These are phyloP conservation scores for Drosophila lacertosa DNA, from an alignment of 1,140 invertebrate species.

Conservation along the genomic window DNA sequence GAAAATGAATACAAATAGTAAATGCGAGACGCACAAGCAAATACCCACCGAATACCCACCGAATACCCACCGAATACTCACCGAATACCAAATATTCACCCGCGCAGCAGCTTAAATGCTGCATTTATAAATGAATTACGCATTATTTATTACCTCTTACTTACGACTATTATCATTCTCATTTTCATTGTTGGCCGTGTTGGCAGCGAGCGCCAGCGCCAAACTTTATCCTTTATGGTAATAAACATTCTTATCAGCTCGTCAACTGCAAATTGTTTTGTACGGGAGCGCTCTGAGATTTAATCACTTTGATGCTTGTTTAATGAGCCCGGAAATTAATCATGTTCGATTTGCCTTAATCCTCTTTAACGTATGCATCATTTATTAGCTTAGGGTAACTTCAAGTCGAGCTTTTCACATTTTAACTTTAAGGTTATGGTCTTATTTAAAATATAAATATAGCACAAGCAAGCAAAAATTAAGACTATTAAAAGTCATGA, in stretches of 20 bases:
- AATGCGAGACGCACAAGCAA: neutral
- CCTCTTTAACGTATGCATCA: neutral
- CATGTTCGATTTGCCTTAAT: slow-evolving; percentile 7
- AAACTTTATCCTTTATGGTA: slow-evolving; percentile 31
- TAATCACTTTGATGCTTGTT: slow-evolving; percentile 21
- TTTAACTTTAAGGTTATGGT: too few species aligned
- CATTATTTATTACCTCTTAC: slow-evolving; percentile 62
- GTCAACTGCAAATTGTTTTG: slow-evolving; percentile 36
- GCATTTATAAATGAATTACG: slow-evolving; percentile 65
- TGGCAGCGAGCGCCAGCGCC: neutral
- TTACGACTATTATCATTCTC: slow-evolving; percentile 22
- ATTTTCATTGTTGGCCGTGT: slow-evolving; percentile 20
- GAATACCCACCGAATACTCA: neutral
- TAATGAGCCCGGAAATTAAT: slow-evolving; percentile 28
- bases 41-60: neutral
- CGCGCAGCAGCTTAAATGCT: slow-evolving; percentile 21
- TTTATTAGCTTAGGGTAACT: neutral
- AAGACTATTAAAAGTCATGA: too few species aligned
- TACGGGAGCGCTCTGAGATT: slow-evolving; percentile 32
- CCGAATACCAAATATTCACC: too few species aligned
- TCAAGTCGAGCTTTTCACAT: too few species aligned
- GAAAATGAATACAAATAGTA: slow-evolving; percentile 63
- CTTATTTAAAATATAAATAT: too few species aligned
- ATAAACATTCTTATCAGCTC: slow-evolving; percentile 36
- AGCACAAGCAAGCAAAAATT: too few species aligned